Evolutionary conservation across 2,888 invertebrate species (phyloP), one percentile per base, ranked within the genome.

Genomic region (Pilophorus perplexus): DNA sequence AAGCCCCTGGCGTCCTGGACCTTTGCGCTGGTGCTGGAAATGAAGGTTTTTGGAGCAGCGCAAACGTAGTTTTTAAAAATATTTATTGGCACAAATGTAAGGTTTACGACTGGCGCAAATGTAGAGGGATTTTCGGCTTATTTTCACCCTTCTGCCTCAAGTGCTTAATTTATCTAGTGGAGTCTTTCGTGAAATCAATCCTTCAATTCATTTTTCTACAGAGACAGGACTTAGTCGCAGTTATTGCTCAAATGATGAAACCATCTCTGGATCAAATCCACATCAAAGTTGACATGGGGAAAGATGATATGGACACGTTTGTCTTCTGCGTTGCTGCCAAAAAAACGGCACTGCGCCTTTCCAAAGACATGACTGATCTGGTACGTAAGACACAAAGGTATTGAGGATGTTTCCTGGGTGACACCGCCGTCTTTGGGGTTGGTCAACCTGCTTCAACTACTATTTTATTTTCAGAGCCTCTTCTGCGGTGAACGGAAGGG

Each of bases 311-410:
- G 85, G 99, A 99, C 74, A 86, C 86, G 50, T 96, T 94, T 79
- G 93, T 99, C 2, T 85, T 98, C 73, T 92, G 91, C 71, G 81
- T 97, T 46, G 97, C 93, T 1, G 85, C 89, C 70, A 95, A 94
- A 78, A 94, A 93, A 78, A 85, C 90, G 37, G 89, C 92, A 64
- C 80, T 85, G 0, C 87, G 88, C 73, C 81, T 95, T 37, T 83
- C 88, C 33, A 95, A 95, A 79, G 98, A 98, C 74, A 90, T 93
- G 85, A 88, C 89, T 73, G 98, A 99, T 80, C 80, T 99, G 80
- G 90, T 88, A 75, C 77, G 62, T 42, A 16, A 2, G 81, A 73
- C 14, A 42, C n/a, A n/a, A n/a, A n/a, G n/a, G n/a, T n/a, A n/a
- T n/a, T n/a, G n/a, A n/a, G n/a, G n/a, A 42, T 42, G 14, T 42